These are phyloP conservation scores for Oreochromis aureus DNA, from an alignment of 2,113 vertebrate genomes.

Conservation along the genomic window DNA sequence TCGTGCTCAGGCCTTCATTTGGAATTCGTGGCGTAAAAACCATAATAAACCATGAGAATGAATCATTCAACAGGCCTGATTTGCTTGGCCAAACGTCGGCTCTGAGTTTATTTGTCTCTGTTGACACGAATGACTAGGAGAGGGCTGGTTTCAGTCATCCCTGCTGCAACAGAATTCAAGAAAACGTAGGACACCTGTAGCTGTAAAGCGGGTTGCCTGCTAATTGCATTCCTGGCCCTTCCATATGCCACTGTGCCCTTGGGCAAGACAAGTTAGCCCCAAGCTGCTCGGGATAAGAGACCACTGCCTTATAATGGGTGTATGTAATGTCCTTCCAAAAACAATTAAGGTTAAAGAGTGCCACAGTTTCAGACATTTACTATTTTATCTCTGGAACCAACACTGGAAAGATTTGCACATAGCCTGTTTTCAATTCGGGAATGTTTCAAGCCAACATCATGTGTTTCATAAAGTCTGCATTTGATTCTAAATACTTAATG, in stretches of 20 bases:
- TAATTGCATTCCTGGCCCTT: not conserved
- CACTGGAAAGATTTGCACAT: conserved; percentile 22
- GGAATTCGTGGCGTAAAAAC: conserved; percentile 55
- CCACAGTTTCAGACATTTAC: not conserved
- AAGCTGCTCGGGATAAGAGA: not conserved
- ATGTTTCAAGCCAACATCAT: not conserved
- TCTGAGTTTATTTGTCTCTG: conserved; percentile 65
- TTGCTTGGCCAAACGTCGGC: conserved; percentile 51
- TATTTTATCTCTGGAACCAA: conserved; percentile 37
- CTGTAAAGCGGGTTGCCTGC: not conserved
- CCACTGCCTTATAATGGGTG: not conserved
- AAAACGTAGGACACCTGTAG: conserved; percentile 6
- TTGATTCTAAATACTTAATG: not conserved
- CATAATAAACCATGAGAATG: conserved; percentile 66
- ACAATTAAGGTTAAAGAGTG: not conserved
- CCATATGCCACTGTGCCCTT: not conserved
- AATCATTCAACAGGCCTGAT: conserved; percentile 64
- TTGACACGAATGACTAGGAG: conserved; percentile 27
- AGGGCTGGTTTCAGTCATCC: conserved; percentile 34
- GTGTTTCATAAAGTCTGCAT: not conserved
- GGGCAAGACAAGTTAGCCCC: not conserved
- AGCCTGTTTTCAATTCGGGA: not conserved
- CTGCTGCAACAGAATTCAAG: conserved; percentile 21
- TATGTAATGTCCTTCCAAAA: not conserved
- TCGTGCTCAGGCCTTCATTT: conserved; percentile 48